Base-by-base conservation (phyloP, 2,113 vertebrate genomes). In the Typhlomys cinereus region DNA sequence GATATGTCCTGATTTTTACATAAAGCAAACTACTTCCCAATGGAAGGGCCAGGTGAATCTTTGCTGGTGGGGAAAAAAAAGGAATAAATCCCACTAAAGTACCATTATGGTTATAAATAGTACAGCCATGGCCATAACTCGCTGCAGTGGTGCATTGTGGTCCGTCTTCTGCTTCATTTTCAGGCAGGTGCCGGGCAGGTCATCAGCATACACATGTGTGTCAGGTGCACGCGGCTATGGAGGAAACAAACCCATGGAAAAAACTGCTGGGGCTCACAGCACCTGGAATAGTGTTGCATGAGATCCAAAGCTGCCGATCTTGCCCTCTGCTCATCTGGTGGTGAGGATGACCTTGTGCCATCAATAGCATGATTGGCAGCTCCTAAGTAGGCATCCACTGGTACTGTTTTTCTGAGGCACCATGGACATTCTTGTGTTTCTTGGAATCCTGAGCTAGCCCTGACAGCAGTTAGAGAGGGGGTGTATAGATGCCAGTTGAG, bases 21-120 rank as follows among this genome's bases (percentile, higher is more conserved):
- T 91, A 93, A 93, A 96, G 64, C 74, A 91, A 75, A 88, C 83
- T 74, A 36, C 87, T 94, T 95, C 90, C 69, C 80, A 52, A 41
- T 94, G 61, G 76, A 95, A 91, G 64, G 66, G 20, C 81, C 61
- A 89, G 89, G n/a, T 36, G 50, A 94, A 44, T 84, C 81, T 84
- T 87, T 59, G n/a, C 76, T 69, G 29, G 21, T 66, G n/a, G 81
- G 46, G 23, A 6, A 62, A n/a, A 29, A 36, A 75, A 44, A 15
- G 5, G 23, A 69, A 39, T 13, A 75, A 64, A 75, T 75, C 29
- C 41, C 85, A 39, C 78, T 62, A 34, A 87, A 85, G 34, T 39
- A 11, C 39, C 15, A 8, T 54, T 59, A 25, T 48, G 84, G 41
- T 80, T 82, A 78, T 39, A 46, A 73, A 21, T 18, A 70, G 84